These are phyloP conservation scores for Bungarus multicinctus DNA, from an alignment of 2,113 vertebrate genomes.

Conservation along the genomic window DNA sequence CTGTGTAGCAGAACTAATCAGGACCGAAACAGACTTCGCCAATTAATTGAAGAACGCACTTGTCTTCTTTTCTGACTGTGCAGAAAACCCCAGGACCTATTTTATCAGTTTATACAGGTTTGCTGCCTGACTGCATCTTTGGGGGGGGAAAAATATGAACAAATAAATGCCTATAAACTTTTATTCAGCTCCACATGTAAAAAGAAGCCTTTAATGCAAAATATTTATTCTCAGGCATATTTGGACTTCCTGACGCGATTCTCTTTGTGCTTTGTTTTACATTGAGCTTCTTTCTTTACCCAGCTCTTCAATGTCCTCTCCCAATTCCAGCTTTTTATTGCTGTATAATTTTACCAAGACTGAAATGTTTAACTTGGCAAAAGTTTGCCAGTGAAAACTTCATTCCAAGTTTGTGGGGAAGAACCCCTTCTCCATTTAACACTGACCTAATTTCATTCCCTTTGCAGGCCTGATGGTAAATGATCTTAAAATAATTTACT, in stretches of 20 bases:
- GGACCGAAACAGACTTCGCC: slow-evolving; percentile 36
- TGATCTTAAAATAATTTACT: slow-evolving; percentile 29
- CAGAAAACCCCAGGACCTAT: slow-evolving; percentile 42
- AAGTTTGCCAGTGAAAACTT: slow-evolving; percentile 24
- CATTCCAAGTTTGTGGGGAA: slow-evolving; percentile 28
- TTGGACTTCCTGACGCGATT: background rate
- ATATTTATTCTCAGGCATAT: slow-evolving; percentile 25
- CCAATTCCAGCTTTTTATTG: slow-evolving; percentile 12
- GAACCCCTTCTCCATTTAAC: slow-evolving; percentile 30
- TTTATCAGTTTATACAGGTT: slow-evolving; percentile 63
- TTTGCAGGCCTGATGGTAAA: slow-evolving; percentile 43
- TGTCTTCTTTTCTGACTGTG: slow-evolving; percentile 37
- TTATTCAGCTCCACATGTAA: slow-evolving; percentile 24
- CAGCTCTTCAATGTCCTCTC: slow-evolving; percentile 27
- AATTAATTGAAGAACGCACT: slow-evolving; percentile 52
- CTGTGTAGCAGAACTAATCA: slow-evolving; percentile 58
- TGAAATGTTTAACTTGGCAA: slow-evolving; percentile 31
- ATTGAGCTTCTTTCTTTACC: slow-evolving; percentile 2
- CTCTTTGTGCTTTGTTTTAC: background rate
- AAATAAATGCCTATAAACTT: slow-evolving; percentile 38
- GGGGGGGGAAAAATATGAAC: slow-evolving; percentile 41
- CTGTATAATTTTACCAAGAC: slow-evolving; percentile 27
- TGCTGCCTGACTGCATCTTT: slow-evolving; percentile 43
- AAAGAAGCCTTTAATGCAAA: slow-evolving; percentile 43
- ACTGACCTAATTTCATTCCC: slow-evolving; percentile 29